These are phyloP conservation scores for Automeris io DNA, from an alignment of 2,888 invertebrate species.

Conservation along the genomic window DNA sequence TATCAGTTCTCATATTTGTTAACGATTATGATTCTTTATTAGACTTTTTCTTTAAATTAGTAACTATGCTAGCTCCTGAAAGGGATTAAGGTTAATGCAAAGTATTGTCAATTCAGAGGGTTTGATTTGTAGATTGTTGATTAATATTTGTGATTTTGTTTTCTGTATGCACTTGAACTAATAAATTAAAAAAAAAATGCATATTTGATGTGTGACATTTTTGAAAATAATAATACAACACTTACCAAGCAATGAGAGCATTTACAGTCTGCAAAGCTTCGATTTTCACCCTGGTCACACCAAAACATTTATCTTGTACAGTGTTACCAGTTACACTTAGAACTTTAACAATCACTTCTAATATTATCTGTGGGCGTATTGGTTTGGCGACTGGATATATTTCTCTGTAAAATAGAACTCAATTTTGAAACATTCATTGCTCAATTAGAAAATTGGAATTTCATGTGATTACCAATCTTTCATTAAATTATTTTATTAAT, in stretches of 20 bases:
- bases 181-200: no score
- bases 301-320: slow-evolving; percentile 19
- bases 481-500: no score
- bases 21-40: no score
- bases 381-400: slow-evolving; percentile 60
- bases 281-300: slow-evolving; percentile 36
- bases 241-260: slow-evolving; percentile 56
- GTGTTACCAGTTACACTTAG: slow-evolving; percentile 42
- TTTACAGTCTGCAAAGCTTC: slow-evolving; percentile 54
- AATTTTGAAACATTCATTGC: background rate
- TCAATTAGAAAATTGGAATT: no score
- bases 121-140: no score
- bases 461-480: no score
- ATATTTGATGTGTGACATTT: no score
- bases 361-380: slow-evolving; percentile 44
- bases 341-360: slow-evolving; percentile 48
- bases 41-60: no score
- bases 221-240: background rate
- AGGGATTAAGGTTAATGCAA: no score
- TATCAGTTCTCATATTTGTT: no score
- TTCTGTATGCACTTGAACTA: background rate
- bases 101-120: no score
- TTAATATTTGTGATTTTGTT: background rate
- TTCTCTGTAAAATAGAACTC: slow-evolving; percentile 38
- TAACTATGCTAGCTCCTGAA: no score